phyloP scores from a whole-genome alignment of 2,797 vertebrate genomes.

The Hemibagrus guttatus region DNA sequence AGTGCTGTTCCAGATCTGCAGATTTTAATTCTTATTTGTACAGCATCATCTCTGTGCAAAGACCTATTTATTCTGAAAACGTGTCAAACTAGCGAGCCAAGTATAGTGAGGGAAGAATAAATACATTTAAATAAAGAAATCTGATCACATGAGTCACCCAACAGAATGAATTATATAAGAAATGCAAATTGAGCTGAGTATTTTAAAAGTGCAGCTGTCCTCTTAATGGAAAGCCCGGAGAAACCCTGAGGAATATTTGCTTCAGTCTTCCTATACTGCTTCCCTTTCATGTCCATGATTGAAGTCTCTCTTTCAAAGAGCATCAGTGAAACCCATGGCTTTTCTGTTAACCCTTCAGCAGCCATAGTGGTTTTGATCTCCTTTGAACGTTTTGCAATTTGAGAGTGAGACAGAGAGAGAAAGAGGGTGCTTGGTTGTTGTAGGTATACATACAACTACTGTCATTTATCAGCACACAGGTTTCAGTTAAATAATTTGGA shows the following conservation, averaged over 20 bases:
- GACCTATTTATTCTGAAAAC: neutral
- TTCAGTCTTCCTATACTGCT: constrained; percentile 4
- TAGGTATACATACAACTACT: neutral
- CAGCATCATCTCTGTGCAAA: neutral
- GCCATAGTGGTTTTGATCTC: neutral
- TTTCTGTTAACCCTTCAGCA: constrained; percentile 30
- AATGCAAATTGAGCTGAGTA: neutral
- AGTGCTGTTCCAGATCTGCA: neutral
- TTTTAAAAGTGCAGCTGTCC: constrained; percentile 17
- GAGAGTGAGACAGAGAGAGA: neutral
- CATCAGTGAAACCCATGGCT: constrained; percentile 32
- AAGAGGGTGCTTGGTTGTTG: neutral
- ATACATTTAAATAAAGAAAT: constrained; percentile 13
- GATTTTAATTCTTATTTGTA: neutral
- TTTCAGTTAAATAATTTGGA: neutral
- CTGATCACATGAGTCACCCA: neutral
- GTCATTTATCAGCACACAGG: neutral
- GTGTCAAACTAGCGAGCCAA: neutral
- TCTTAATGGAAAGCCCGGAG: neutral
- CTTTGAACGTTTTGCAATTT: neutral
- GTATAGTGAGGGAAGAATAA: neutral
- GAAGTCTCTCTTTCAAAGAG: constrained; percentile 46
- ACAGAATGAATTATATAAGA: constrained; percentile 3
- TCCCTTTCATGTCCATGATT: constrained; percentile 44
- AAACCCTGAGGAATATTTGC: constrained; percentile 21